Evolutionary conservation across 2,888 invertebrate species (phyloP).

Genomic region (Athalia rosae): DNA sequence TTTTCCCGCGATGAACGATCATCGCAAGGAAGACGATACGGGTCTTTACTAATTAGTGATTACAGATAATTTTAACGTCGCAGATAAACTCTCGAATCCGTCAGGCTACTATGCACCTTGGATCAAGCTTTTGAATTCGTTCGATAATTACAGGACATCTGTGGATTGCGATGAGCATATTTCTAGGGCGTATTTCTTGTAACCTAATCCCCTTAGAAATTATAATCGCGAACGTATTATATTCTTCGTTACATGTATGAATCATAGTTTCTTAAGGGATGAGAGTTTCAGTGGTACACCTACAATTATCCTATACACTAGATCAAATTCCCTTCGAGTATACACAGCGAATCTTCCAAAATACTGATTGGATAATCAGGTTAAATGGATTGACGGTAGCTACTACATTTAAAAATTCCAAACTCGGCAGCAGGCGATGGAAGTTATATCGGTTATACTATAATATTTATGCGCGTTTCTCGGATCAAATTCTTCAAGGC

Average conservation of each 20-base stretch:
- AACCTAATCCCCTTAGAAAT: slow-evolving; percentile 22
- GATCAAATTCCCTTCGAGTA: slow-evolving; percentile 28
- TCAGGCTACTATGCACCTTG: not conserved
- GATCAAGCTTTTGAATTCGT: not conserved
- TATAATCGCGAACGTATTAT: not conserved
- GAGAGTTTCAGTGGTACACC: slow-evolving; percentile 37
- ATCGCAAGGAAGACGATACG: too few species aligned
- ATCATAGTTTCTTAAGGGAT: slow-evolving; percentile 2
- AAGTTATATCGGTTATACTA: too few species aligned
- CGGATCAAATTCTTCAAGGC: not conserved
- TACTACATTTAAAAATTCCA: slow-evolving; percentile 17
- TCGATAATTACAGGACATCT: slow-evolving; percentile 3
- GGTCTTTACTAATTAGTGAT: too few species aligned
- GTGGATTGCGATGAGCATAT: not conserved
- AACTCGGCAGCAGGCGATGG: not conserved
- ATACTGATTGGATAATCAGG: slow-evolving; percentile 31
- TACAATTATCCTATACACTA: slow-evolving; percentile 35
- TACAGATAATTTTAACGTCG: too few species aligned
- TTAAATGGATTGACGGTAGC: slow-evolving; percentile 30
- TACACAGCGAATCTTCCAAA: not conserved
- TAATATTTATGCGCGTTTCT: too few species aligned
- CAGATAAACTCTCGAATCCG: too few species aligned
- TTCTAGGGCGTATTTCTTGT: slow-evolving; percentile 7
- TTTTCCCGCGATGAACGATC: too few species aligned
- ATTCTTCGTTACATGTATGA: slow-evolving; percentile 9